A percentile compares a stretch with the other conserved stretches of the same genome.
phyloP scores from a whole-genome alignment of 1,140 invertebrate species.

The Hestina assimilis region DNA sequence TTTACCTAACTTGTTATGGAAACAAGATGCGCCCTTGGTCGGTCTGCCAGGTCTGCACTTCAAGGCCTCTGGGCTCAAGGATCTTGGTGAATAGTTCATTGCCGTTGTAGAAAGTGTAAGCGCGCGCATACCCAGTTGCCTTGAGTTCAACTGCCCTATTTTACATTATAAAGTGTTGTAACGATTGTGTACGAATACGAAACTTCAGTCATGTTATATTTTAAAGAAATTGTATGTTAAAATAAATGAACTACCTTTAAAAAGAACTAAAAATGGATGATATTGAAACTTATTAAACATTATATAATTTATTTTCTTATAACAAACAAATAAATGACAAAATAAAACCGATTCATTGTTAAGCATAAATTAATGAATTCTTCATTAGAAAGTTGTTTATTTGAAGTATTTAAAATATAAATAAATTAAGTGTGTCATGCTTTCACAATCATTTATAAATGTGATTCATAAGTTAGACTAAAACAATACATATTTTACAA shows the following conservation, averaged over 20 bases:
- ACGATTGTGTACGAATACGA: constrained; percentile 15
- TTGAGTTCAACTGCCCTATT: constrained; percentile 33
- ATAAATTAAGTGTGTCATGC: not conserved
- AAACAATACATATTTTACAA: constrained; percentile 23
- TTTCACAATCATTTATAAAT: not conserved
- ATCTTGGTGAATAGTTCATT: constrained; percentile 59
- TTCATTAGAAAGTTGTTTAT: not conserved
- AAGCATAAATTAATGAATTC: not conserved
- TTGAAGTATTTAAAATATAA: not conserved
- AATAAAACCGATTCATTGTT: too few relatives aligned
- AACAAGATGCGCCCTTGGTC: constrained; percentile 64
- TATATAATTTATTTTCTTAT: too few relatives aligned
- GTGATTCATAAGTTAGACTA: not conserved
- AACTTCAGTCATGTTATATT: not conserved
- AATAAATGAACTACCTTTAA: not conserved
- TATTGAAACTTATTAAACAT: not conserved
- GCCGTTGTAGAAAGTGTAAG: constrained; percentile 53
- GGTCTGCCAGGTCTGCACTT: constrained; percentile 46
- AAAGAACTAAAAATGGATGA: not conserved
- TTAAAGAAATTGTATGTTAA: not conserved
- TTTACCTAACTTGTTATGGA: constrained; percentile 29
- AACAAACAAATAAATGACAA: too few relatives aligned
- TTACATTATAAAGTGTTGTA: constrained; percentile 15
- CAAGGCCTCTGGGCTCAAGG: constrained; percentile 64
- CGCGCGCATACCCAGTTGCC: constrained; percentile 39